Conservation (phyloP, 2,888 invertebrate species). For the Cheilosia scutellata region DNA sequence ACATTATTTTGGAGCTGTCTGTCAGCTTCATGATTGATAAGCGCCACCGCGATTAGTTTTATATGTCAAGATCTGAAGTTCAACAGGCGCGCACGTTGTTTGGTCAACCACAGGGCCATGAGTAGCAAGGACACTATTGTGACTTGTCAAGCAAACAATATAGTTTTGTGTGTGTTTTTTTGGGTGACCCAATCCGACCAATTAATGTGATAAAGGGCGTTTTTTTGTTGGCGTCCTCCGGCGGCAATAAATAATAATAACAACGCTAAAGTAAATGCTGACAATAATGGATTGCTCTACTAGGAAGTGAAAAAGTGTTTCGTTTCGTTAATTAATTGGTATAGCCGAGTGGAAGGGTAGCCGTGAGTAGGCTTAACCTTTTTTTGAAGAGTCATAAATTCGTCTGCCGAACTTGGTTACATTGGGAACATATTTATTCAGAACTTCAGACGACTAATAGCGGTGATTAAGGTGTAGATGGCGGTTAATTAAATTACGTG, state of each 20-base stretch:
- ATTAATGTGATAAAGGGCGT: conserved; percentile 12
- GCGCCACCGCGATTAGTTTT: not conserved
- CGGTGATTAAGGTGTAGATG: not conserved
- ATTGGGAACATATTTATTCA: conserved; percentile 3
- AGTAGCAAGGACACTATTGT: not conserved
- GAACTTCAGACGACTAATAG: conserved; percentile 1
- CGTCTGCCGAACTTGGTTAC: not conserved
- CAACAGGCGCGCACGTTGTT: too few relatives aligned
- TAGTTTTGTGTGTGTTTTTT: not conserved
- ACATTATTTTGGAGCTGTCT: conserved; percentile 11
- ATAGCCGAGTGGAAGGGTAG: not conserved
- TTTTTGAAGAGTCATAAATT: not conserved
- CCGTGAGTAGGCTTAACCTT: not conserved
- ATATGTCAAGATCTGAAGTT: not conserved
- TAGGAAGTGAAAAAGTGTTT: not conserved
- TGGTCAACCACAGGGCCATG: not conserved
- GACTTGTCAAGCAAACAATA: not conserved
- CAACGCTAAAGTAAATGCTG: not conserved
- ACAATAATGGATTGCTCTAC: not conserved
- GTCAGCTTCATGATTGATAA: not conserved
- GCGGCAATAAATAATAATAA: conserved; percentile 17
- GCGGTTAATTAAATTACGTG: not conserved
- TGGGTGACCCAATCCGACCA: not conserved
- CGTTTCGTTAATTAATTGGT: conserved; percentile 5
- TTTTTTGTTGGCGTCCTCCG: conserved; percentile 5